Base-by-base conservation (phyloP, 2,113 vertebrate species). In the Ptychochromis oligacanthus region DNA sequence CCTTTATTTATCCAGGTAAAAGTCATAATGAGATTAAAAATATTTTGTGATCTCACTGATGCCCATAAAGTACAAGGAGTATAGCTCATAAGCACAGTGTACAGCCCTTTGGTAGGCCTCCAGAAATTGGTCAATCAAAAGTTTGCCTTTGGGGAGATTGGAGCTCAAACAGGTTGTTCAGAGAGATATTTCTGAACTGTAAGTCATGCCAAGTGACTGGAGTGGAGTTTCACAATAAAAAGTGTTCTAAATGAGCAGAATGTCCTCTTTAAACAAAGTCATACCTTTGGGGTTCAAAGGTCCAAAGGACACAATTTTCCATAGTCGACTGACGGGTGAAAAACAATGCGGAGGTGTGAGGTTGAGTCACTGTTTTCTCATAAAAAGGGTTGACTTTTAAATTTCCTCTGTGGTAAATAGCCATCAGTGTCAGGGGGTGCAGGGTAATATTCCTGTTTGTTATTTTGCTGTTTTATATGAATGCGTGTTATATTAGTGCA, bases 311-410 rank as follows among this genome's bases (percentile, higher is more conserved):
- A 54, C 15, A 72, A 31, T 54, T 54, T 72, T 72, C 46, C 46
- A 0, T 8, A n/a, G 67, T 54, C 0, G 6, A n/a, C 17, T 18
- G 26, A 52, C 11, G 26, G 13, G 46, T 34, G 46, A 52, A 72
- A 14, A 72, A 34, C 67, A 72, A 40, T n/a, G 67, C 0, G 67
- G 67, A 14, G 67, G 67, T 54, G 67, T 72, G 67, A 72, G 46
- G 26, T 31, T 54, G 67, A 72, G 17, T 72, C 67, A 54, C 46
- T n/a, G 43, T n/a, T 31, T 20, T 54, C 43, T 72, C 46, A 72
- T 72, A 72, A 72, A 72, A 72, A 72, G 67, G 67, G 46, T 72
- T 72, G 67, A 72, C 67, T 72, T 72, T 72, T 72, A 52, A 72
- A 26, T 72, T 72, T 52, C 67, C 67, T 72, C 67, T 72, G 67